Conservation (phyloP, 2,888 invertebrate species). For the Lepidochitona cinerea region DNA sequence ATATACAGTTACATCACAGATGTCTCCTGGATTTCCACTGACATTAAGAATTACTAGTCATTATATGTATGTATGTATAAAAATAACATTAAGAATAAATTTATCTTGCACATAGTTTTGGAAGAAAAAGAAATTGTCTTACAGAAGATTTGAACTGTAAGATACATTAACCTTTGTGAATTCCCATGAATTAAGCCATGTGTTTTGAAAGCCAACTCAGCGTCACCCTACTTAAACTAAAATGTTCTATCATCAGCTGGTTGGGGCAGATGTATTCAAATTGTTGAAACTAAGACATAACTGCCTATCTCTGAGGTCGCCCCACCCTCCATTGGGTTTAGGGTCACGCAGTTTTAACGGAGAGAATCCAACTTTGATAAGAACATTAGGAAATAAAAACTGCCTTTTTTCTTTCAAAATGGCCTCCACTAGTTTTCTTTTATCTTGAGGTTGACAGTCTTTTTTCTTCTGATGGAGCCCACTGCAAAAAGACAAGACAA, state of each 20-base stretch:
- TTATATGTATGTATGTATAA: too few species aligned
- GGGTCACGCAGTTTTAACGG: slow-evolving; percentile 65
- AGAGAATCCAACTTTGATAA: slow-evolving; percentile 76
- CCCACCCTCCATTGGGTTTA: slow-evolving; percentile 94
- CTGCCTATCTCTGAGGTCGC: slow-evolving; percentile 88
- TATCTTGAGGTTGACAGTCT: slow-evolving; percentile 73
- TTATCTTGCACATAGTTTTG: too few species aligned
- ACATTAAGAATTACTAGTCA: too few species aligned
- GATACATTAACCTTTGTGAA: too few species aligned
- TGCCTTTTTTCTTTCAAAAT: slow-evolving; percentile 69
- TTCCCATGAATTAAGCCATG: too few species aligned
- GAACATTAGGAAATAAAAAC: slow-evolving; percentile 72
- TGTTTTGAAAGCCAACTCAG: too few species aligned
- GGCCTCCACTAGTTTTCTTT: slow-evolving; percentile 60
- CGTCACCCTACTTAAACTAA: too few species aligned
- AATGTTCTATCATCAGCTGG: background rate
- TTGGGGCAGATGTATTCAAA: background rate
- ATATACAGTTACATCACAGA: too few species aligned
- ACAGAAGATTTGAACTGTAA: too few species aligned
- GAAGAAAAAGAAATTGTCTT: too few species aligned
- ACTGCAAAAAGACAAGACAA: slow-evolving; percentile 78
- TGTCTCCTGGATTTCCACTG: too few species aligned
- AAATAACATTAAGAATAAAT: too few species aligned
- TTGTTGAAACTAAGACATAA: slow-evolving; percentile 76
- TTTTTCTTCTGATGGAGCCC: slow-evolving; percentile 88